Conservation (phyloP, 2,113 vertebrate species). For the Pelusios castaneus region DNA sequence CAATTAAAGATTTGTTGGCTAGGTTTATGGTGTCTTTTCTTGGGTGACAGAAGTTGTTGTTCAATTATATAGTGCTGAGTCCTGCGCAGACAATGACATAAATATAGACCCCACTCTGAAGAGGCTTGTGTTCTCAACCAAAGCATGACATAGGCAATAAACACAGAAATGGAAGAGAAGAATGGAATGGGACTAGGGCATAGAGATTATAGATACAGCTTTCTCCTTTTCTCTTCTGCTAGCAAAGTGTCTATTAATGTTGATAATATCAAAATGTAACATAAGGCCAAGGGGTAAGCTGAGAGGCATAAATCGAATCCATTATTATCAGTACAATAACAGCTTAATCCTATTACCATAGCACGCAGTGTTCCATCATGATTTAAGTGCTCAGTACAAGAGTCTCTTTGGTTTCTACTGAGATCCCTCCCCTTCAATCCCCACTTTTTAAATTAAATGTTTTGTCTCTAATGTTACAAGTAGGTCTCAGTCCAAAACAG, state of each 20-base stretch:
- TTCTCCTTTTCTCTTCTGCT: neutral
- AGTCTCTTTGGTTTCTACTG: neutral
- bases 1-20: neutral
- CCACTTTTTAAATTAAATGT: neutral
- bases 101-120: neutral
- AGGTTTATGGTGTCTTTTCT: neutral
- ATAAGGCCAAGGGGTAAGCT: neutral
- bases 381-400: neutral
- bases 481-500: neutral
- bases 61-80: neutral
- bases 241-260: neutral
- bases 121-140: neutral
- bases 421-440: neutral
- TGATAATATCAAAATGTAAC: neutral
- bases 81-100: neutral
- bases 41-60: neutral
- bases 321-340: neutral
- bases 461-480: neutral
- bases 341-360: neutral
- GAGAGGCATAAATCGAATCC: neutral
- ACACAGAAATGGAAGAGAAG: rapidly evolving
- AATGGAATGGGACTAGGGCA: neutral
- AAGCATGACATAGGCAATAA: neutral
- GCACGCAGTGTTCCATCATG: neutral
- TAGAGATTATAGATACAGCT: neutral